Evolutionary conservation across 1,140 invertebrate genomes (phyloP).

Genomic region (Aphis craccivora): DNA sequence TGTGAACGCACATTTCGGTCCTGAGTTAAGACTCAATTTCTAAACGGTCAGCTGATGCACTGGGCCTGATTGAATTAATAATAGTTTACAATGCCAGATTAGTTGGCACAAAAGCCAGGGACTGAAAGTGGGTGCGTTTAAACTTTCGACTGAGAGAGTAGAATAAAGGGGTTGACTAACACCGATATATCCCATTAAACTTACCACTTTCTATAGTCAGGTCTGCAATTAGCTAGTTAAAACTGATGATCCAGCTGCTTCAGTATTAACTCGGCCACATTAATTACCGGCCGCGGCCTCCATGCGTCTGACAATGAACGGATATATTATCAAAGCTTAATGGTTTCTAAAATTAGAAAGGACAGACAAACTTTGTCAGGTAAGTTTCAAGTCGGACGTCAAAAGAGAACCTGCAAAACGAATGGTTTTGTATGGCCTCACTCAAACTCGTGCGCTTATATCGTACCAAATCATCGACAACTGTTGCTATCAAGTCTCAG

Average conservation of each 20-base stretch:
- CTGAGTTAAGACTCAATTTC: background rate
- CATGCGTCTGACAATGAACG: conserved; percentile 36
- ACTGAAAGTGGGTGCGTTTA: background rate
- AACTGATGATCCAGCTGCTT: conserved; percentile 40
- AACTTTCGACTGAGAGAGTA: conserved; percentile 18
- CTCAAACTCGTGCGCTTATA: background rate
- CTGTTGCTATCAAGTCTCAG: background rate
- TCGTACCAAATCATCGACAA: background rate
- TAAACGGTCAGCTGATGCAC: conserved; percentile 12
- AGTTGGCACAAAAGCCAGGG: conserved; percentile 38
- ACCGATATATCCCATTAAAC: conserved; percentile 53
- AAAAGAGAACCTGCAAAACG: background rate
- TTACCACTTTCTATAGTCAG: conserved; percentile 48
- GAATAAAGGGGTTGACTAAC: background rate
- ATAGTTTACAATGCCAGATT: conserved; percentile 54
- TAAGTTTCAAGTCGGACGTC: conserved; percentile 6
- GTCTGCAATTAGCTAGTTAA: conserved; percentile 49
- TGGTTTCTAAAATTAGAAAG: conserved; percentile 48
- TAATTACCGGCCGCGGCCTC: conserved; percentile 40
- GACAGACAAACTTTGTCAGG: background rate
- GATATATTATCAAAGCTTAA: conserved; percentile 49
- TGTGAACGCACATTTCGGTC: background rate
- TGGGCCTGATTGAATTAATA: conserved; percentile 49
- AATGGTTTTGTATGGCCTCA: background rate
- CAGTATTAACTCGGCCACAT: conserved; percentile 46